A percentile compares a stretch with the other conserved stretches of the same genome.
Conservation (phyloP, 2,113 vertebrate genomes). For the Formicarius rufipectus region DNA sequence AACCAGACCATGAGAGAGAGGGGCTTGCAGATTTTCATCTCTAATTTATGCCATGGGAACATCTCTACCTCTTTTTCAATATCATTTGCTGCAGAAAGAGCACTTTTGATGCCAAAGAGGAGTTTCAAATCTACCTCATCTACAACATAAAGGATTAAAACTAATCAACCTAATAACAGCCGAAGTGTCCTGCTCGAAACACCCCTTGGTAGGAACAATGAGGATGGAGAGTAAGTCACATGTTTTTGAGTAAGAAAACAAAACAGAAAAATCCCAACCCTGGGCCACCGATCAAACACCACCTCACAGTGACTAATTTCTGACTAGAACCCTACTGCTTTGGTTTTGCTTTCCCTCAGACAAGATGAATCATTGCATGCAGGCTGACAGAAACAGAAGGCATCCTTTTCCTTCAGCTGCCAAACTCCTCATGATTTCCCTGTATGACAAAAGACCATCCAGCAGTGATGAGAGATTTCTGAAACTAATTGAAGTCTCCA, state of each 20-base stretch:
- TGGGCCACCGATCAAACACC: not conserved
- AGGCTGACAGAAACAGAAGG: conserved; percentile 39
- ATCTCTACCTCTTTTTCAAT: not conserved
- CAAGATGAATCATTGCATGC: conserved; percentile 32
- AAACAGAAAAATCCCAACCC: conserved; percentile 8
- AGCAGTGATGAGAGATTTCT: not conserved
- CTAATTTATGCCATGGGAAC: not conserved
- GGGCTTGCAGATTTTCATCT: not conserved
- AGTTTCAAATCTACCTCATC: not conserved
- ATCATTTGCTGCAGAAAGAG: not conserved
- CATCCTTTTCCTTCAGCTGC: conserved; percentile 31
- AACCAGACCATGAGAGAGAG: not conserved
- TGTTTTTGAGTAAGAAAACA: conserved; percentile 45
- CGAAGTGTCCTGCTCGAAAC: not conserved
- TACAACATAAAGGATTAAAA: not conserved
- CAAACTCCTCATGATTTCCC: conserved; percentile 32
- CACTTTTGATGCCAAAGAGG: not conserved
- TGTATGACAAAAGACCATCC: conserved; percentile 8
- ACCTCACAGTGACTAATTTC: conserved; percentile 38
- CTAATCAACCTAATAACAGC: not conserved
- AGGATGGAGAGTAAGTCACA: conserved; percentile 1
- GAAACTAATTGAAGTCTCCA: not conserved
- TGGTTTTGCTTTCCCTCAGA: conserved; percentile 57
- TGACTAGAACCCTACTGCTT: conserved; percentile 53
- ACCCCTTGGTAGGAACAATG: not conserved